phyloP scores from a whole-genome alignment of 2,797 vertebrate genomes.

The Kryptolebias ocellatus region DNA sequence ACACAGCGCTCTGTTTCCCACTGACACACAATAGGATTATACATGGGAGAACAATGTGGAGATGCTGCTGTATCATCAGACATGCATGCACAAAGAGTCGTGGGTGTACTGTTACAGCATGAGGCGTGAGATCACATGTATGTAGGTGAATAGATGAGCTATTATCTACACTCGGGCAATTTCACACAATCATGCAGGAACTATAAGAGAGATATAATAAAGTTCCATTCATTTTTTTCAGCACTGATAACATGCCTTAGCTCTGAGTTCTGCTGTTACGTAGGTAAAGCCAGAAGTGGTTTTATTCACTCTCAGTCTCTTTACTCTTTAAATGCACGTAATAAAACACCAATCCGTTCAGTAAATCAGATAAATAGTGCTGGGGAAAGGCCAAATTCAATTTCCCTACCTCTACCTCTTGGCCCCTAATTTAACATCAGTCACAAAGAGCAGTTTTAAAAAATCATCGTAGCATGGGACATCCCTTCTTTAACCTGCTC shows the following conservation, averaged over 20 bases:
- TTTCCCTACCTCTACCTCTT: too few species aligned
- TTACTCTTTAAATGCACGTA: neutral
- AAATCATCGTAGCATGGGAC: too few species aligned
- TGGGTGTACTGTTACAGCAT: slow-evolving; percentile 1
- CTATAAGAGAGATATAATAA: slow-evolving; percentile 1
- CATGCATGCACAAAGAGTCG: slow-evolving; percentile 32
- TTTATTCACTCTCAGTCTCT: neutral
- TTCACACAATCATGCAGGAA: slow-evolving; percentile 24
- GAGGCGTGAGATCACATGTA: slow-evolving; percentile 10
- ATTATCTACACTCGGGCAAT: slow-evolving; percentile 11
- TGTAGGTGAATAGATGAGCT: slow-evolving; percentile 11
- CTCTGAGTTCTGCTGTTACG: neutral
- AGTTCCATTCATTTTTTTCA: slow-evolving; percentile 10
- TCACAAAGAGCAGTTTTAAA: too few species aligned
- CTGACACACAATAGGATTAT: slow-evolving; percentile 56
- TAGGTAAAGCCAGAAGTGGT: neutral
- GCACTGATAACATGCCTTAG: neutral
- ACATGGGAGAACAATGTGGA: slow-evolving; percentile 50
- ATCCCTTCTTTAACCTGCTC: too few species aligned
- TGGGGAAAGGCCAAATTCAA: too few species aligned
- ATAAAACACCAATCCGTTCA: neutral
- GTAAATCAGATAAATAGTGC: neutral
- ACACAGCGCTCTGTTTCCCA: slow-evolving; percentile 13
- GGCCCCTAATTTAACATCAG: too few species aligned
- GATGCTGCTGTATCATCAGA: slow-evolving; percentile 37